A percentile compares a stretch with the other conserved stretches of the same genome.
These are phyloP conservation scores for Idaea straminata DNA, from an alignment of 2,888 invertebrate genomes.

Conservation along the genomic window DNA sequence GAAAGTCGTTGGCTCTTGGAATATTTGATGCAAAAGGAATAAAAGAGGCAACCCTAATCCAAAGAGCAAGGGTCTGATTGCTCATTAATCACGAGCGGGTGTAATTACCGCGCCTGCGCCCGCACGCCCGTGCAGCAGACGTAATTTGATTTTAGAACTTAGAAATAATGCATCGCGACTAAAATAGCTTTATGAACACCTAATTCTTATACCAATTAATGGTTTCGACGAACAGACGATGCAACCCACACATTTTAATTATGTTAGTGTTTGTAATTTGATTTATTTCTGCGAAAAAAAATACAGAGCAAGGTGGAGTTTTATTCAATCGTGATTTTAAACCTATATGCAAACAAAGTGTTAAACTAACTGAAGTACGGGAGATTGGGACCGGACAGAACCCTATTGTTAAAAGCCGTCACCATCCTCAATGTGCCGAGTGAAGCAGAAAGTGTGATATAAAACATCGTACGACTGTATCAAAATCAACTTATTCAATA, in stretches of 20 bases:
- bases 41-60: slow-evolving; percentile 49
- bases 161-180: slow-evolving; percentile 54
- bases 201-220: slow-evolving; percentile 21
- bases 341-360: not conserved
- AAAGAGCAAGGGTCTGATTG: slow-evolving; percentile 57
- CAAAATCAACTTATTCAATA: slow-evolving; percentile 8
- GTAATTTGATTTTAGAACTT: slow-evolving; percentile 70
- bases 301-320: not conserved
- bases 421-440: not conserved
- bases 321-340: not conserved
- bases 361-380: not conserved
- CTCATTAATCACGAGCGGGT: slow-evolving; percentile 74
- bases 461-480: not conserved
- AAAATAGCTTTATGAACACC: slow-evolving; percentile 34
- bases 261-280: not conserved
- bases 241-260: not conserved
- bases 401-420: not conserved
- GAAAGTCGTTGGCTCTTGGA: slow-evolving; percentile 29
- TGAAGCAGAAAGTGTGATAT: slow-evolving; percentile 1
- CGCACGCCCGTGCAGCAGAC: slow-evolving; percentile 30
- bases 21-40: slow-evolving; percentile 39
- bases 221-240: slow-evolving; percentile 8
- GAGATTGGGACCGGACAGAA: not conserved
- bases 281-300: not conserved
- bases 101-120: slow-evolving; percentile 69